These are phyloP conservation scores for Ischnura elegans DNA, from an alignment of 2,888 invertebrate species.

Conservation along the genomic window DNA sequence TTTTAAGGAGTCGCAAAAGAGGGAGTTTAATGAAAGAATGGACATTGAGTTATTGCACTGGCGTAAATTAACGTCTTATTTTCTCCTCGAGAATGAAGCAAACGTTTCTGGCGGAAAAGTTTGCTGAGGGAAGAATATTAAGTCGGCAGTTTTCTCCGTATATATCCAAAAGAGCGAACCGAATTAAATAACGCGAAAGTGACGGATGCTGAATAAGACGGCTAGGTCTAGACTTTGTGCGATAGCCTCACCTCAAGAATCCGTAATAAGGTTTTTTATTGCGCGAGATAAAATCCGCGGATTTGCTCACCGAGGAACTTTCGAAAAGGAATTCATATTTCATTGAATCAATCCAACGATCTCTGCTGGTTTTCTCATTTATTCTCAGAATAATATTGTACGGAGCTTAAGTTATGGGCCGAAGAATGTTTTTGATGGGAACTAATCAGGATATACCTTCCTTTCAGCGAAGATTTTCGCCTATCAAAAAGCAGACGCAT, in stretches of 20 bases:
- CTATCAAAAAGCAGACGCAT: not conserved
- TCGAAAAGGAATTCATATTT: not conserved
- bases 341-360: not conserved
- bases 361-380: not conserved
- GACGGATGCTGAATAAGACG: not conserved
- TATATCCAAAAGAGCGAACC: not conserved
- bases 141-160: not conserved
- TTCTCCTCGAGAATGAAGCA: not conserved
- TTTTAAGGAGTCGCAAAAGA: not conserved
- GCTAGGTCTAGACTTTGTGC: not conserved
- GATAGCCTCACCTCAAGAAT: not conserved
- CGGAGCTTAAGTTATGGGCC: not conserved
- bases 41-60: not conserved
- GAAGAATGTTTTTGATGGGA: not conserved
- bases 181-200: not conserved
- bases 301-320: not conserved
- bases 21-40: not conserved
- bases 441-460: not conserved
- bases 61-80: conserved; percentile 14
- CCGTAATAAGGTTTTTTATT: not conserved
- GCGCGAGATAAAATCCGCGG: not conserved
- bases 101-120: not conserved
- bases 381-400: not conserved
- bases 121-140: not conserved
- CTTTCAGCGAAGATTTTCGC: not conserved